phyloP scores from a whole-genome alignment of 2,113 vertebrate genomes.

The Rattus rattus region DNA sequence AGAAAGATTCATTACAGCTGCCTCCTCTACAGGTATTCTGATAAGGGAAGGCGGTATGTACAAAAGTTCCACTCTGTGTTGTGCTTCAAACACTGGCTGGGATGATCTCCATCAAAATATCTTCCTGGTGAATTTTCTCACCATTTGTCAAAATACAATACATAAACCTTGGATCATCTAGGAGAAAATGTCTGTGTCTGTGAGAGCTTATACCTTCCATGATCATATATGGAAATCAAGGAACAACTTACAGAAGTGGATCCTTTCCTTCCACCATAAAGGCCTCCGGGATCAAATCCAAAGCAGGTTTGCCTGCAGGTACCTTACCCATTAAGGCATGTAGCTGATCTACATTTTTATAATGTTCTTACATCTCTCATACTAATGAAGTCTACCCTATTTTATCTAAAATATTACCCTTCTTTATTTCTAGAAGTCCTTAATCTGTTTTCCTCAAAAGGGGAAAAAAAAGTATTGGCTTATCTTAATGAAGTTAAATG shows the following conservation, averaged over 20 bases:
- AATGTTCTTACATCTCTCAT: background rate
- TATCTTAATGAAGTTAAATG: background rate
- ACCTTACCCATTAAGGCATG: background rate
- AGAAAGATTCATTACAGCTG: background rate
- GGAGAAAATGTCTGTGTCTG: too few relatives aligned
- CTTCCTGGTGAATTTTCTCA: background rate
- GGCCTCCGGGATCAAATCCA: background rate
- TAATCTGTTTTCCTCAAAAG: background rate
- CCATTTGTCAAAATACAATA: background rate
- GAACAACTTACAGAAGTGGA: background rate
- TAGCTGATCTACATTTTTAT: background rate
- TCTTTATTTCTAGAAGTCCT: background rate
- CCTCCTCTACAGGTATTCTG: background rate
- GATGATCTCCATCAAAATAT: background rate
- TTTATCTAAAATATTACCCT: background rate
- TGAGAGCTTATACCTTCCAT: too few relatives aligned
- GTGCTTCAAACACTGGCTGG: background rate
- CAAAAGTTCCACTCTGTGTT: background rate
- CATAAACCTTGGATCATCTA: background rate
- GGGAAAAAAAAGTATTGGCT: background rate
- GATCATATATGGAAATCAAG: background rate
- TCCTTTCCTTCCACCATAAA: background rate
- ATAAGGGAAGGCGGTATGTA: background rate
- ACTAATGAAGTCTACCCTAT: background rate
- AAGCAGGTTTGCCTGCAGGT: background rate